phyloP scores from a whole-genome alignment of 2,888 invertebrate genomes.

The Leucoptera coffeella region DNA sequence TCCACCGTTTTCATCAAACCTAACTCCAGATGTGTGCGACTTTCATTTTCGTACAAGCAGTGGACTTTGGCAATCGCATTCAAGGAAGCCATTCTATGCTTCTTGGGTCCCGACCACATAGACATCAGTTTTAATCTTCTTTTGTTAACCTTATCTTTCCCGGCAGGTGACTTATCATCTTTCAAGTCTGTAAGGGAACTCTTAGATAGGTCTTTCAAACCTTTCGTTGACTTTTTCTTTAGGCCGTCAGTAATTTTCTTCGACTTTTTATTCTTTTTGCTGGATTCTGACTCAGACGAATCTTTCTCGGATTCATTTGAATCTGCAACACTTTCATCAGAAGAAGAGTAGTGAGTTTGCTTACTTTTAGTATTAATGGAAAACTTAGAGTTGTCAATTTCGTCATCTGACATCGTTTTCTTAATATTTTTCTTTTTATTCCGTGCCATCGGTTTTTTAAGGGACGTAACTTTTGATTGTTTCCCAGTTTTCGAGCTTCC shows the following conservation, averaged over 20 bases:
- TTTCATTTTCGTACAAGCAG: conserved; percentile 85
- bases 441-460: conserved; percentile 5
- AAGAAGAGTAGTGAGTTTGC: conserved; percentile 24
- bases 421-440: conserved; percentile 13
- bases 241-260: conserved; percentile 29
- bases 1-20: conserved; percentile 47
- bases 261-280: conserved; percentile 32
- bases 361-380: conserved; percentile 22
- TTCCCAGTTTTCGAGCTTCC: background rate
- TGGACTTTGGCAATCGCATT: conserved; percentile 88
- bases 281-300: conserved; percentile 30
- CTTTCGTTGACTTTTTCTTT: conserved; percentile 31
- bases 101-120: conserved; percentile 73
- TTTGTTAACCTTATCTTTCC: conserved; percentile 36
- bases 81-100: conserved; percentile 80
- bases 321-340: conserved; percentile 37
- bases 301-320: conserved; percentile 41
- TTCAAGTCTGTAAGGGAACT: conserved; percentile 37
- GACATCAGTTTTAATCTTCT: conserved; percentile 56
- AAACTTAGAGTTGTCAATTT: conserved; percentile 36
- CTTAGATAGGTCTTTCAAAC: conserved; percentile 39
- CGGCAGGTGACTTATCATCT: conserved; percentile 23
- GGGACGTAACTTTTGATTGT: too few species aligned
- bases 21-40: conserved; percentile 62
- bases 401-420: conserved; percentile 26